These are phyloP conservation scores for Porites rus DNA, from an alignment of 92 coral and sea anemone genomes.

Conservation along the genomic window DNA sequence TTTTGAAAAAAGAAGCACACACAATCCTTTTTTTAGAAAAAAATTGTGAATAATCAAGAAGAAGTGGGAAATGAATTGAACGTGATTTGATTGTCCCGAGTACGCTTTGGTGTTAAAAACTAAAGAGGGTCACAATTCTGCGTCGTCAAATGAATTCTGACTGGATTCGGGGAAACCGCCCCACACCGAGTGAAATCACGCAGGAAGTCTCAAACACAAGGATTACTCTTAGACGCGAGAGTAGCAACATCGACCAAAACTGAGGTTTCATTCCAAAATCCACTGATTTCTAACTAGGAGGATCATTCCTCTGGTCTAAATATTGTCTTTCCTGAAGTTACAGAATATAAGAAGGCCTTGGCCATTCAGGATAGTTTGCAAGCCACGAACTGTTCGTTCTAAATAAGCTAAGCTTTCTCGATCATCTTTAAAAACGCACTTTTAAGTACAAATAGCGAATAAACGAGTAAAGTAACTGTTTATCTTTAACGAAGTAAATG, in stretches of 20 bases:
- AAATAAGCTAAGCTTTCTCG: neutral
- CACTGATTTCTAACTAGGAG: neutral
- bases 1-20: neutral
- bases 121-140: neutral
- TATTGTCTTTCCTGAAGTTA: neutral
- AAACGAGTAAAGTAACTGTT: neutral
- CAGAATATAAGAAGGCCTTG: neutral
- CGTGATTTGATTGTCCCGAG: slow-evolving; percentile 22
- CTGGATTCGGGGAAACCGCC: neutral
- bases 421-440: neutral
- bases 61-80: slow-evolving; percentile 24
- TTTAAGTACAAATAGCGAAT: neutral
- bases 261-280: slow-evolving; percentile 8
- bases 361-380: slow-evolving; percentile 2
- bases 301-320: neutral
- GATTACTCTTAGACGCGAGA: slow-evolving; percentile 49
- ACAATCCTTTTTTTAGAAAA: neutral
- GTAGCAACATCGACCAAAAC: neutral
- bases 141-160: neutral
- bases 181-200: slow-evolving; percentile 37
- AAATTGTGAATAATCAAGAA: neutral
- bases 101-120: neutral
- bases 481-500: neutral
- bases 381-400: slow-evolving; percentile 11
- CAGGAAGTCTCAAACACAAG: slow-evolving; percentile 28